These are phyloP conservation scores for Nycticorax nycticorax DNA, from an alignment of 2,113 vertebrate genomes.

Conservation along the genomic window DNA sequence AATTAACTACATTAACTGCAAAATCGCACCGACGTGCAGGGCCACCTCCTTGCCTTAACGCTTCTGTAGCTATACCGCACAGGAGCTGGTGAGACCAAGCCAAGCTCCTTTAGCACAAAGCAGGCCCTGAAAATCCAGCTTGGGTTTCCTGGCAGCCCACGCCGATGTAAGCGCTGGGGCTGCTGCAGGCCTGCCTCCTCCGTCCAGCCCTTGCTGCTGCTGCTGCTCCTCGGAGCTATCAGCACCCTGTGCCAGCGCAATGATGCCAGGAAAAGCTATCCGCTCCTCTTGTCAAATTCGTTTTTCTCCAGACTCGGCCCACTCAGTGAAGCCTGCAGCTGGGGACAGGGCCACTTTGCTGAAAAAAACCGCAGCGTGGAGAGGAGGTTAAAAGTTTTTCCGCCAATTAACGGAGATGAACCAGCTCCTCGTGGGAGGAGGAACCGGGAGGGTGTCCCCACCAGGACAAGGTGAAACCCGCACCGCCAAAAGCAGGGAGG, in stretches of 20 bases:
- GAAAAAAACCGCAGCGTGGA: fast-evolving
- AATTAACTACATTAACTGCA: fast-evolving
- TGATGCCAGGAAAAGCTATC: neutral
- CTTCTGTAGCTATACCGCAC: fast-evolving
- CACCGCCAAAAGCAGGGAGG: neutral
- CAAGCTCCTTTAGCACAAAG: neutral
- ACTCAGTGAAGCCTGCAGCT: fast-evolving
- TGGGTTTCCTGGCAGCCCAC: neutral
- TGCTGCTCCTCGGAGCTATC: neutral
- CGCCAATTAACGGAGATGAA: fast-evolving
- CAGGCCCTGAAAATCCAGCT: fast-evolving
- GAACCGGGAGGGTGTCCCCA: fast-evolving
- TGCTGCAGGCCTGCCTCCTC: neutral
- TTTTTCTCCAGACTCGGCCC: fast-evolving
- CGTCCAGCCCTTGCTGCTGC: neutral
- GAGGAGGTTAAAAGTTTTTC: neutral
- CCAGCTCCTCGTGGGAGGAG: neutral
- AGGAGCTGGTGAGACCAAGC: neutral
- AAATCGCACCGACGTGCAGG: fast-evolving
- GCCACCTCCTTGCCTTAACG: neutral
- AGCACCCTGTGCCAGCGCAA: fast-evolving
- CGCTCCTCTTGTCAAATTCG: fast-evolving
- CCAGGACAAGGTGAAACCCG: neutral
- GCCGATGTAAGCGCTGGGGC: fast-evolving
- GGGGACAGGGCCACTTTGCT: neutral